Evolutionary conservation across 2,888 invertebrate genomes (phyloP).

Genomic region (Corbicula japonica): DNA sequence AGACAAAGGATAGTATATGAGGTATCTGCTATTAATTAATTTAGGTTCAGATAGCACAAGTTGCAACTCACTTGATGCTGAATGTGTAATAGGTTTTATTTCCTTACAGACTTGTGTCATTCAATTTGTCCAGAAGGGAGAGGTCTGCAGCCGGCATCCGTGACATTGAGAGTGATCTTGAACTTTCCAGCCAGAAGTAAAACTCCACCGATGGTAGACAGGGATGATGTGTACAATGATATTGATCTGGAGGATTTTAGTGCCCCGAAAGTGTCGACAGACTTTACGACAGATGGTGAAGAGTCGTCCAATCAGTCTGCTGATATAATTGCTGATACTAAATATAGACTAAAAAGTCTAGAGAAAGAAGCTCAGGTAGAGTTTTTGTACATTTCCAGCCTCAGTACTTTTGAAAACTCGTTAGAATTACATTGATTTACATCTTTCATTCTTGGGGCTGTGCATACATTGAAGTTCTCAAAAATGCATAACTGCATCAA

Average conservation of each 20-base stretch:
- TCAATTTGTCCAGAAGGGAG: conserved; percentile 58
- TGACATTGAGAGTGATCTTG: conserved; percentile 62
- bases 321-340: conserved; percentile 83
- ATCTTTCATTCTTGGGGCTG: no score
- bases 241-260: conserved; percentile 72
- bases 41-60: no score
- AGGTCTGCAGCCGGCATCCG: conserved; percentile 36
- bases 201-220: conserved; percentile 42
- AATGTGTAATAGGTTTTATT: no score
- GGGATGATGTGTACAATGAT: conserved; percentile 76
- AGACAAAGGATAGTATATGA: no score
- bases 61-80: no score
- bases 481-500: no score
- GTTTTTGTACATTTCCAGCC: not conserved
- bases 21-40: no score
- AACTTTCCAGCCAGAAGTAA: conserved; percentile 46
- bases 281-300: conserved; percentile 76
- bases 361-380: conserved; percentile 85
- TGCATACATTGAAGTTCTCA: not conserved
- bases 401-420: no score
- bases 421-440: no score
- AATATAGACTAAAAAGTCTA: conserved; percentile 81
- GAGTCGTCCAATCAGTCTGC: conserved; percentile 78
- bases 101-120: conserved; percentile 65
- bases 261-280: conserved; percentile 70